Percentiles rank a stretch among this genome's conserved stretches.
These are phyloP conservation scores for Gryon sp. DNA, from an alignment of 1,140 invertebrate genomes.

Conservation along the genomic window DNA sequence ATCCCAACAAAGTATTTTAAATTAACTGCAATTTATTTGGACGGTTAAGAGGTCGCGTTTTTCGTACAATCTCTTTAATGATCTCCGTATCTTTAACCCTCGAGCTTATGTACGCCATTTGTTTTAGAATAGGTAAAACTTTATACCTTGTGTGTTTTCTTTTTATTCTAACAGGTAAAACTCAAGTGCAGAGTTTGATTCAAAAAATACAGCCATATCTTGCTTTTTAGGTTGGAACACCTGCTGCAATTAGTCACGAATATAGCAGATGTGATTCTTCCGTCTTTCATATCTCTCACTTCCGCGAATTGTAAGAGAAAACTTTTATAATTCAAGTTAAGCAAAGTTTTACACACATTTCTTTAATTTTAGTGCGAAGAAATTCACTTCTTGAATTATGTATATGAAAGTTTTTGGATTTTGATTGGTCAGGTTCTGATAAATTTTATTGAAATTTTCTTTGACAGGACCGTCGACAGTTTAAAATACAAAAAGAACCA, in stretches of 20 bases:
- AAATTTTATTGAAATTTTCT: too few relatives aligned
- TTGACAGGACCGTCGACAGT: background rate
- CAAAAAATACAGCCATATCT: constrained; percentile 32
- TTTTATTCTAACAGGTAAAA: constrained; percentile 33
- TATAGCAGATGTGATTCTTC: constrained; percentile 33
- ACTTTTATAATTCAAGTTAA: constrained; percentile 33
- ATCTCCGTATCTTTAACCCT: constrained; percentile 10
- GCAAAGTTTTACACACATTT: constrained; percentile 26
- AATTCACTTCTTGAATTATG: constrained; percentile 29
- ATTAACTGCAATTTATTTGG: constrained; percentile 40
- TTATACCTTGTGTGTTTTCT: constrained; percentile 3
- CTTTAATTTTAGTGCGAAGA: constrained; percentile 19
- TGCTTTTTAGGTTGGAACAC: constrained; percentile 45
- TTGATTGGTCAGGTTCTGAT: too few relatives aligned
- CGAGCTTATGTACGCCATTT: constrained; percentile 27
- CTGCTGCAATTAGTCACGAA: constrained; percentile 43
- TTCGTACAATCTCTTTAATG: constrained; percentile 45
- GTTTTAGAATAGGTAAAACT: constrained; percentile 34
- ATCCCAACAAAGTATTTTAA: constrained; percentile 8
- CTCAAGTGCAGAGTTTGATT: constrained; percentile 29
- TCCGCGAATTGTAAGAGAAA: constrained; percentile 12
- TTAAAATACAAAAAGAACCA: too few relatives aligned
- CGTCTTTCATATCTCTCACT: too few relatives aligned
- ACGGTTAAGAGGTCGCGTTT: constrained; percentile 15
- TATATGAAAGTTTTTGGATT: constrained; percentile 17